phyloP scores from a whole-genome alignment of 2,888 invertebrate genomes.

The Mythimna impura region DNA sequence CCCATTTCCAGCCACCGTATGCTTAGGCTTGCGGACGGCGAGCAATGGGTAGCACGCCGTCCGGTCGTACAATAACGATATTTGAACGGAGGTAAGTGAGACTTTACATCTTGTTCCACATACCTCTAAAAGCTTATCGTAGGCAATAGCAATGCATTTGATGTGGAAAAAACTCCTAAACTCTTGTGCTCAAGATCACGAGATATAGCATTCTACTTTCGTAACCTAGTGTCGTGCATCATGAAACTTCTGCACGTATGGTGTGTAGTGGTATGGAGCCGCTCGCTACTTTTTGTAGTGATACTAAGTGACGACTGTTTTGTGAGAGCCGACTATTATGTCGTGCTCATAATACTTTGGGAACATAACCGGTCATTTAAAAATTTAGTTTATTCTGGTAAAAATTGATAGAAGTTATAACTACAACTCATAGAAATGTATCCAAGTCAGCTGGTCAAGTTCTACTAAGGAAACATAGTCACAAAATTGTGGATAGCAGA shows the following conservation, averaged over 20 bases:
- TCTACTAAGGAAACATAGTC: too few species aligned
- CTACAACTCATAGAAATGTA: neutral
- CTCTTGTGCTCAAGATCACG: neutral
- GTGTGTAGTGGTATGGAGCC: neutral
- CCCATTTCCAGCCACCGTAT: too few species aligned
- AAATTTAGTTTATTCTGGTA: neutral
- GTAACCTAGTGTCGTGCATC: neutral
- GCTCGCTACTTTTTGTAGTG: constrained; percentile 30
- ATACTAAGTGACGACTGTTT: constrained; percentile 33
- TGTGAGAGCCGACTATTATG: constrained; percentile 17
- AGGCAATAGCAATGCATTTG: too few species aligned
- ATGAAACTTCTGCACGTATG: constrained; percentile 18
- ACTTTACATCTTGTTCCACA: too few species aligned
- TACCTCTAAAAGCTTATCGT: neutral
- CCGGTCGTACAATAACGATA: too few species aligned
- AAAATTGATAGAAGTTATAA: neutral
- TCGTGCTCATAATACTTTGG: constrained; percentile 16
- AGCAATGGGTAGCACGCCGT: too few species aligned
- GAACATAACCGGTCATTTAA: neutral
- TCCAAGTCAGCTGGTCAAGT: too few species aligned
- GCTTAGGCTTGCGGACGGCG: too few species aligned
- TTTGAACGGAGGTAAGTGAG: too few species aligned
- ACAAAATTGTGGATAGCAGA: too few species aligned
- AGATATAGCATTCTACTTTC: neutral
- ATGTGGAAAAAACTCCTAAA: neutral